A percentile compares a stretch with the other conserved stretches of the same genome.
These are phyloP conservation scores for Mongoloraphidia duomilia DNA, from an alignment of 2,888 invertebrate genomes.

Conservation along the genomic window DNA sequence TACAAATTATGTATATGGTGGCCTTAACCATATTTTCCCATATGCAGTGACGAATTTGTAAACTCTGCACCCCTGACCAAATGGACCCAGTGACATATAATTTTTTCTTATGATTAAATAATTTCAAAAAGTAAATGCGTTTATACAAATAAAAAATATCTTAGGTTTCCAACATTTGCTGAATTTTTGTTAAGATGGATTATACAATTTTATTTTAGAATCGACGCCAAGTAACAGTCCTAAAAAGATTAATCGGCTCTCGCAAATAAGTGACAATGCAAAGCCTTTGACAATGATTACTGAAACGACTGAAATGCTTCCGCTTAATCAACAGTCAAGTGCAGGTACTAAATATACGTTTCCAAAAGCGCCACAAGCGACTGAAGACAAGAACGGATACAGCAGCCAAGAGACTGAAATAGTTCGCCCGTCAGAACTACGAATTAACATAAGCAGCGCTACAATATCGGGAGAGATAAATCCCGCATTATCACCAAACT, in stretches of 20 bases:
- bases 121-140: not conserved
- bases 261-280: conserved; percentile 45
- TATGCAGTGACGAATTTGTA: too few relatives aligned
- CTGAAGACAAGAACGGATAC: conserved; percentile 35
- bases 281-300: conserved; percentile 52
- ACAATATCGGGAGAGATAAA: conserved; percentile 32
- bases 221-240: conserved; percentile 46
- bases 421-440: conserved; percentile 10
- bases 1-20: too few relatives aligned
- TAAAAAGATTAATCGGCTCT: conserved; percentile 42
- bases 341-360: conserved; percentile 32
- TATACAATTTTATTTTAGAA: conserved; percentile 22
- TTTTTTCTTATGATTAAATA: not conserved
- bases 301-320: conserved; percentile 54
- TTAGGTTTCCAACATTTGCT: not conserved
- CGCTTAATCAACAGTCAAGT: conserved; percentile 40
- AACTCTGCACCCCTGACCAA: too few relatives aligned
- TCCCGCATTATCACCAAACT: conserved; percentile 31
- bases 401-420: not conserved
- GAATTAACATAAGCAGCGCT: conserved; percentile 27
- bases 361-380: conserved; percentile 18
- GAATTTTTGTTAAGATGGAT: too few relatives aligned
- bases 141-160: conserved; percentile 1
- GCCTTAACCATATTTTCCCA: too few relatives aligned
- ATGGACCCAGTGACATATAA: too few relatives aligned